Base-by-base conservation (phyloP, 2,797 vertebrate species). In the Lates japonicus region DNA sequence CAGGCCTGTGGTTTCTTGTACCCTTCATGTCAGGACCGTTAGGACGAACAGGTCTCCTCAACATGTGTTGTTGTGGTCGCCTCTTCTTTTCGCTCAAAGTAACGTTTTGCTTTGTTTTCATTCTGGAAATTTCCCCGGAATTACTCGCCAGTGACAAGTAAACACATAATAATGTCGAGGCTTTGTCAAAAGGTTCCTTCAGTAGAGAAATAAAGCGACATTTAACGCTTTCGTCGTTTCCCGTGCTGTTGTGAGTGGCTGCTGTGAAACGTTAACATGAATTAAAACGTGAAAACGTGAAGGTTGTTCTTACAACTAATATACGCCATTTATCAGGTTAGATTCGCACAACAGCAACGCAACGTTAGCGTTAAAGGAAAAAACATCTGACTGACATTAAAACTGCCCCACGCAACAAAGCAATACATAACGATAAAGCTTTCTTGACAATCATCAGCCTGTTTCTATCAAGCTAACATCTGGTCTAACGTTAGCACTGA, bases 391-490 rank as follows among this genome's bases (percentile, higher is more conserved):
- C 0, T n/a, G 16, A 37, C 46, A 29, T 57, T 25, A 25, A 51
- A 65, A 31, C 6, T 3, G 51, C 2, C 20, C 0, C 0, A 22
- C 46, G 17, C 46, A 64, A n/a, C 22, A 22, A 10, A 3, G 5
- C 33, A 59, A 44, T 1, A 25, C 16, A 42, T 1, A 29, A 7
- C 3, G 16, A 37, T 4, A 33, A 7, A n/a, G 54, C 48, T 61
- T 31, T 8, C 13, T 16, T 48, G 29, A 48, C 46, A 48, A 16
- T 51, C 29, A 13, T 13, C 76, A 73, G 73, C 58, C 76, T 80
- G 82, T 78, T 84, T 7, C 0, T 48, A 37, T 74, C 67, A 37
- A 80, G 91, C 90, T 91, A 90, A 57, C 83, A 20, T 76, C 52
- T 42, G 70, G 2, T 72, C n/a, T 1, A 1, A 9, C 31, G 66